These are phyloP conservation scores for Helarctos malayanus DNA, from an alignment of 2,797 vertebrate genomes.

Conservation along the genomic window DNA sequence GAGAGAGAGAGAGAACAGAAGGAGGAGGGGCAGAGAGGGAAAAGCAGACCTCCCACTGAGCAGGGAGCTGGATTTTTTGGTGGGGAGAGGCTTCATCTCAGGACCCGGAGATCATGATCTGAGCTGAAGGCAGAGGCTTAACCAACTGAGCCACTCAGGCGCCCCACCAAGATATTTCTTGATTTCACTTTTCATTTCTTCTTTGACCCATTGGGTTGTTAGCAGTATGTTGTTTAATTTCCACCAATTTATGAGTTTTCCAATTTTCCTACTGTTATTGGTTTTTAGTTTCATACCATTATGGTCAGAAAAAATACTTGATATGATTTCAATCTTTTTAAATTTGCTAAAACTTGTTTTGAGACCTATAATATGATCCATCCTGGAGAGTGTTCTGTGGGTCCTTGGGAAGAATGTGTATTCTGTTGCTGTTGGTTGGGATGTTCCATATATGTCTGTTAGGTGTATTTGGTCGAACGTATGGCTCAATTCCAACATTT, in stretches of 20 bases:
- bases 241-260: background rate
- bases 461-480: background rate
- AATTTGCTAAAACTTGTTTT: background rate
- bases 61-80: too few species aligned
- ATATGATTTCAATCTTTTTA: background rate
- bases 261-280: background rate
- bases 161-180: background rate
- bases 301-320: background rate
- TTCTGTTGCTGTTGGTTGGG: background rate
- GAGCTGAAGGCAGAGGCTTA: too few species aligned
- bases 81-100: too few species aligned
- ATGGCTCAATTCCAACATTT: background rate
- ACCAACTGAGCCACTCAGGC: too few species aligned
- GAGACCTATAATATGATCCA: background rate
- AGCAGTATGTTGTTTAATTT: background rate
- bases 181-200: background rate
- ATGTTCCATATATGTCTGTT: background rate
- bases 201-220: background rate
- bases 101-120: too few species aligned
- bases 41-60: too few species aligned
- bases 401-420: background rate
- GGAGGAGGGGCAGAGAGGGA: too few species aligned
- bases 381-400: background rate
- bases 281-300: background rate
- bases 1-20: too few species aligned